phyloP scores from a whole-genome alignment of 2,888 invertebrate species.

The Cepaea hortensis region DNA sequence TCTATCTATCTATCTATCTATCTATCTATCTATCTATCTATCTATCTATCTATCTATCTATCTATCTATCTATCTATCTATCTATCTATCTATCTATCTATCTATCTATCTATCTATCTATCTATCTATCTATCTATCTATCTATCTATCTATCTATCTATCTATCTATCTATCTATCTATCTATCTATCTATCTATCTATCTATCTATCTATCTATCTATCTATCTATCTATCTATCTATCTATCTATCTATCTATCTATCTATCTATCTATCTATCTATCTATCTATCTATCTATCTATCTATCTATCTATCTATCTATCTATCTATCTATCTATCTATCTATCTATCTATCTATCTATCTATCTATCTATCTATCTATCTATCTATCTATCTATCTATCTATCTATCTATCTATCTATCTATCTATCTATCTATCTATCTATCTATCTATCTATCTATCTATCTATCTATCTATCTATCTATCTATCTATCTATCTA shows the following conservation, averaged over 20 bases:
- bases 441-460: too few species aligned
- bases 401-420: constrained; percentile 12
- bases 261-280: background rate
- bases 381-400: constrained; percentile 13
- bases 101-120: background rate
- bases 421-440: too few species aligned
- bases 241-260: background rate
- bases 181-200: background rate
- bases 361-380: background rate
- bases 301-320: background rate
- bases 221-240: background rate
- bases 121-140: background rate
- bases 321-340: background rate
- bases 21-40: too few species aligned
- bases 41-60: too few species aligned
- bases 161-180: background rate
- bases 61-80: too few species aligned
- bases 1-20: too few species aligned
- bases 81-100: too few species aligned
- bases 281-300: background rate
- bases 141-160: background rate
- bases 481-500: too few species aligned
- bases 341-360: background rate
- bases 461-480: too few species aligned
- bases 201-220: background rate